Evolutionary conservation across 2,888 invertebrate species (phyloP), one percentile per base, ranked within the genome.

Genomic region (Meandrusa payeni): DNA sequence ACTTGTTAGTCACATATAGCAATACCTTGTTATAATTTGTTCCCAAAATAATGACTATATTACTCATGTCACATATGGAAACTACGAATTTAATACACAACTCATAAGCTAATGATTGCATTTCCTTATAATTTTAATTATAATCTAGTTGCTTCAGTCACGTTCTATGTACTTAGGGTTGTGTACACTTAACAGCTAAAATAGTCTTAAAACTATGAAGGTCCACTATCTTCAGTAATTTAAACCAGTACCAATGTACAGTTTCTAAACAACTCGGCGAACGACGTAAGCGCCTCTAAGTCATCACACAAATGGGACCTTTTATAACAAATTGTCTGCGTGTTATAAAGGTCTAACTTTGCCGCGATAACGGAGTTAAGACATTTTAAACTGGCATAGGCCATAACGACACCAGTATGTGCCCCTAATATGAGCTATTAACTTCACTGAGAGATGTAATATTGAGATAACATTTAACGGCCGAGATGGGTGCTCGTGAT

Each of bases 361-460:
- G 3, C n/a, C 9, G 15, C 28, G n/a, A 10, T 13, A 17, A 27
- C 5, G 32, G n/a, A 38, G 43, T 38, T 43, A 38, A 26, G 43
- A 27, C 38, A 27, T 32, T 43, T 32, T 26, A 1, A 32, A 38
- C 10, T 15, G 3, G 7, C 37, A 20, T 19, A 9, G 19, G 3
- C 5, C n/a, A 24, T 43, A 43, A 38, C 43, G 37, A 38, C 31
- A 43, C 31, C 19, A 38, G 43, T 38, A 43, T 38, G 36, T 42
- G 40, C 42, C 46, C 47, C 50, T 57, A 55, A 54, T 51, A 52
- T 52, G 51, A 55, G 46, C 51, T 50, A 55, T 54, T 55, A 52
- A 55, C 47, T 52, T 44, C 47, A 44, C 33, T 41, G 43, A 11
- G 23, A 46, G 50, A 50, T 50, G 41, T 46, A 50, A 44, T 43